Evolutionary conservation across 2,113 vertebrate species (phyloP), one percentile per base, ranked within the genome.

Genomic region (Macrotis lagotis): DNA sequence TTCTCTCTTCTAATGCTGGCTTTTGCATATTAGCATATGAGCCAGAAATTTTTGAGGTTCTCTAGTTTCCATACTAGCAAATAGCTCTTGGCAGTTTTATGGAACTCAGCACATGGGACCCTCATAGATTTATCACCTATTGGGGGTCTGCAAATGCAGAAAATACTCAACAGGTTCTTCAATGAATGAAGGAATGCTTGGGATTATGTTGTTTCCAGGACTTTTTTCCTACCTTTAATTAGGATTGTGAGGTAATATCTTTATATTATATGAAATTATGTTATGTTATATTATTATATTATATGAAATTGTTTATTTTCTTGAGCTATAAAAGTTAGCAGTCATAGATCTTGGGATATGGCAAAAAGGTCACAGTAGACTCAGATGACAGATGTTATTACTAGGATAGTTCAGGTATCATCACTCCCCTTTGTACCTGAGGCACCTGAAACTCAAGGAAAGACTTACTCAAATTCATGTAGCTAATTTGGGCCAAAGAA

Each of bases 161-260:
- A 51, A 48, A 55, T 25, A 51, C 59, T 37, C 91, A 49, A 2
- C 25, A 53, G 48, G 31, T 37, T 90, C 52, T 93, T 91, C 25
- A 94, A 88, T 93, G 48, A 91, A 14, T 50, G 16, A 59, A 83
- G 19, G 37, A 83, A 83, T 83, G 66, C 37, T 83, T 83, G 50
- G 91, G 44, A 51, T 74, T 28, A 16, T 91, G 1, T 92, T 95
- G 83, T 90, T 91, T 88, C 37, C 94, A 91, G 92, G 89, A 44
- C 89, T 83, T 74, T 74, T 83, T n/a, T n/a, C 8, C 16, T 10
- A 83, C 66, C 66, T 83, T 83, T 83, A 44, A 24, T 83, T 44
- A 8, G n/a, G n/a, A 83, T n/a, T 74, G 4, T 74, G 66, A 74
- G 66, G 14, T n/a, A n/a, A n/a, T n/a, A n/a, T n/a, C n/a, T n/a